Conservation (phyloP, 1,140 invertebrate species). For the Papilio polyxenes region DNA sequence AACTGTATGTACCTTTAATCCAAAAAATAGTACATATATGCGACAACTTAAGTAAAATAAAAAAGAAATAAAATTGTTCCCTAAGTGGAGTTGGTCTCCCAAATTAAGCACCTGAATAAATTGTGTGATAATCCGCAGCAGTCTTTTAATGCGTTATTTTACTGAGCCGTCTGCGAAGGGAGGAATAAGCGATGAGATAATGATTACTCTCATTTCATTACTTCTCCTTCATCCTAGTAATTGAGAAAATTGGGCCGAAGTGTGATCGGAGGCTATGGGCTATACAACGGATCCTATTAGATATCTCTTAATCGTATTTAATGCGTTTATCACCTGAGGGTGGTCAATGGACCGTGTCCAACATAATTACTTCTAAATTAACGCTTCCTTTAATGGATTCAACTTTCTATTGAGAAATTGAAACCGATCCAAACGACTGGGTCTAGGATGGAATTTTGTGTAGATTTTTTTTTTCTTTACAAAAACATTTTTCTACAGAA, state of each 20-base stretch:
- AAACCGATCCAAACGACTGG: neutral
- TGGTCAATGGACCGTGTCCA: slow-evolving; percentile 62
- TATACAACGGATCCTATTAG: slow-evolving; percentile 64
- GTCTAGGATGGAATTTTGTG: too few relatives aligned
- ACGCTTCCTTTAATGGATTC: slow-evolving; percentile 8
- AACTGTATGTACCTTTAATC: neutral
- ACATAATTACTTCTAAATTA: slow-evolving; percentile 54
- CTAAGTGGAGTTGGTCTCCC: slow-evolving; percentile 73
- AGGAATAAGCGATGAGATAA: slow-evolving; percentile 75
- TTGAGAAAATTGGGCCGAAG: slow-evolving; percentile 75
- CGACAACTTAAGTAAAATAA: slow-evolving; percentile 74
- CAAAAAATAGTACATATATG: slow-evolving; percentile 10
- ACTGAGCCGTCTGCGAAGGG: slow-evolving; percentile 61
- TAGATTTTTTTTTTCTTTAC: too few relatives aligned
- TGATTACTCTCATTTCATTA: slow-evolving; percentile 80
- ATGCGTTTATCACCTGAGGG: slow-evolving; percentile 71
- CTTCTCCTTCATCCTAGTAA: slow-evolving; percentile 76
- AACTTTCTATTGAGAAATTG: neutral
- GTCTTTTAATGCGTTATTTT: slow-evolving; percentile 77
- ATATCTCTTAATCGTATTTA: slow-evolving; percentile 72
- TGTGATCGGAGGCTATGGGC: slow-evolving; percentile 69
- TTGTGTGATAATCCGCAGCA: slow-evolving; percentile 78
- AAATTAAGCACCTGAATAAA: slow-evolving; percentile 81
- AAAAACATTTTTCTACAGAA: too few relatives aligned
- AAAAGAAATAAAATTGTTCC: slow-evolving; percentile 73